Evolutionary conservation across 2,797 vertebrate species (phyloP).

Genomic region (Pteronotus mesoamericanus): DNA sequence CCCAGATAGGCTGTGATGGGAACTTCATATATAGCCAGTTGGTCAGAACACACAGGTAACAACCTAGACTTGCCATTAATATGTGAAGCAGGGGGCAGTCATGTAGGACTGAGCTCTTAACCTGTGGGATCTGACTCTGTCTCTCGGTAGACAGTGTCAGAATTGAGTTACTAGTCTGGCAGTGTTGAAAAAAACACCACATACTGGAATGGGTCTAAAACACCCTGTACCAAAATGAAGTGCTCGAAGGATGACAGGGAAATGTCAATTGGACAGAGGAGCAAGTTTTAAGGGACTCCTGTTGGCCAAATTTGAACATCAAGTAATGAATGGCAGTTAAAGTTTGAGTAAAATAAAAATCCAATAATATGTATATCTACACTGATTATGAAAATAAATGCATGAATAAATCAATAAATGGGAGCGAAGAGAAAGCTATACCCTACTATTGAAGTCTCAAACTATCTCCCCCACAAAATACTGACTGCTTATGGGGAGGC

Average conservation of each 20-base stretch:
- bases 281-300: background rate
- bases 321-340: background rate
- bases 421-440: background rate
- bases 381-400: background rate
- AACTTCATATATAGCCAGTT: background rate
- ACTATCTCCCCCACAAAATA: background rate
- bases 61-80: background rate
- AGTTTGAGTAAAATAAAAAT: background rate
- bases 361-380: background rate
- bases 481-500: background rate
- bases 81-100: background rate
- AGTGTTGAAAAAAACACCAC: background rate
- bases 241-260: background rate
- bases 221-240: background rate
- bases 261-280: background rate
- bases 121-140: no score
- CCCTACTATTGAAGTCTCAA: background rate
- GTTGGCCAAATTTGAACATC: background rate
- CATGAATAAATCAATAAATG: background rate
- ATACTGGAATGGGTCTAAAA: background rate
- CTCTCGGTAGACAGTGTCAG: no score
- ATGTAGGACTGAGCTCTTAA: no score
- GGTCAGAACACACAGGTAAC: background rate
- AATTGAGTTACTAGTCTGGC: background rate
- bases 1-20: background rate